phyloP scores from a whole-genome alignment of 2,888 invertebrate species.

The Rhamphomyia laevipes region DNA sequence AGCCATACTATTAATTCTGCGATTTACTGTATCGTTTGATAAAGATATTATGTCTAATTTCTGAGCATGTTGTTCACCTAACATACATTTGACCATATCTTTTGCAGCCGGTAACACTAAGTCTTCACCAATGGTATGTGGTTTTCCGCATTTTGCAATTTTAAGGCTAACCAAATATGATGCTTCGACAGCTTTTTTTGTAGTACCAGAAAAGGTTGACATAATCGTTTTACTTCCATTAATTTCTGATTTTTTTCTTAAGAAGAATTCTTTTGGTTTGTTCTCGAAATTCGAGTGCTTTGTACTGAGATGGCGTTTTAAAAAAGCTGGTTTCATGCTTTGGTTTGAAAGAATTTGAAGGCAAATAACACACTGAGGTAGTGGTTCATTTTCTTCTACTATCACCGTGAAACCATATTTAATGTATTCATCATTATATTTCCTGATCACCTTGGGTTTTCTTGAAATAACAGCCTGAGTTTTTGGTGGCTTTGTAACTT shows the following conservation, averaged over 20 bases:
- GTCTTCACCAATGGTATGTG: no score
- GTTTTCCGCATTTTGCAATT: no score
- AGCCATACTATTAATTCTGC: conserved; percentile 5
- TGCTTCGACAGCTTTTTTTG: conserved; percentile 3
- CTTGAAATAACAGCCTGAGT: no score
- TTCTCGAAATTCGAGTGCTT: conserved; percentile 1
- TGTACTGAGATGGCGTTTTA: conserved; percentile 5
- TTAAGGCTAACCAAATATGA: not conserved
- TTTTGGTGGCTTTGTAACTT: no score
- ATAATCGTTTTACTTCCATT: conserved; percentile 2
- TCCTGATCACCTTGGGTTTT: no score
- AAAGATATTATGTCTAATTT: conserved; percentile 4
- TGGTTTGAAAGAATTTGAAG: no score
- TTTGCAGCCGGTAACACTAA: conserved; percentile 3
- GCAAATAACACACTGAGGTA: no score
- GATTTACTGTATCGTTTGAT: not conserved
- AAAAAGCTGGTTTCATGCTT: conserved; percentile 1
- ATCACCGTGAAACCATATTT: no score
- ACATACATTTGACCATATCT: not conserved
- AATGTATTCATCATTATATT: no score
- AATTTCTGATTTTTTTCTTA: conserved; percentile 1
- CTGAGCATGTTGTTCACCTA: conserved; percentile 6
- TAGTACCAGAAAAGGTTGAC: conserved; percentile 2
- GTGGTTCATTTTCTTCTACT: no score
- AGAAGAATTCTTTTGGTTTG: conserved; percentile 1